A percentile compares a stretch with the other conserved stretches of the same genome.
These are phyloP conservation scores for Apeltes quadracus DNA, from an alignment of 2,113 vertebrate species.

Conservation along the genomic window DNA sequence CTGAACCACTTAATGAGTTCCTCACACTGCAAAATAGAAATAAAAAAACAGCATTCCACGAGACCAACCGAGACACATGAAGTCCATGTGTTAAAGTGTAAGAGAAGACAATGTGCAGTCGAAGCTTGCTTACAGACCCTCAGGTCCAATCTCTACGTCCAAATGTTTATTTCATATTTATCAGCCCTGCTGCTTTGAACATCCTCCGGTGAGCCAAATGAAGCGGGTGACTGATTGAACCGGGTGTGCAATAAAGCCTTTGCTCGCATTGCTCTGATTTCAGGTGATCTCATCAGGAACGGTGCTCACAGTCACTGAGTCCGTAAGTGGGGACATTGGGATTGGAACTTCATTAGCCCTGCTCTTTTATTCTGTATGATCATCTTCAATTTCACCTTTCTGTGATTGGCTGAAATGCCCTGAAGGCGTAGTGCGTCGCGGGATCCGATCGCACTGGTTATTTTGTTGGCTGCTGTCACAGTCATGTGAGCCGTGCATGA, in stretches of 20 bases:
- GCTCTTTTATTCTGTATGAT: constrained; percentile 16
- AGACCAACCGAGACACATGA: neutral
- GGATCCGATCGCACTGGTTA: constrained; percentile 13
- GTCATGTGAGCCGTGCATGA: neutral
- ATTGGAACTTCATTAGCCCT: neutral
- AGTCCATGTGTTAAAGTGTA: constrained; percentile 12
- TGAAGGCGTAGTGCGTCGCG: neutral
- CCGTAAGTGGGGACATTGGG: neutral
- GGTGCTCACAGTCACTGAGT: too few relatives aligned
- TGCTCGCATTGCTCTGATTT: too few relatives aligned
- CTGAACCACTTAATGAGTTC: constrained; percentile 41
- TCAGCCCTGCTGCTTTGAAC: neutral
- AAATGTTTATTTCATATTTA: neutral
- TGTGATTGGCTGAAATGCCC: constrained; percentile 36
- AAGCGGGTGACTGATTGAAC: too few relatives aligned
- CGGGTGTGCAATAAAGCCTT: too few relatives aligned
- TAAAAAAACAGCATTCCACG: constrained; percentile 35
- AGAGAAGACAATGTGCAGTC: neutral
- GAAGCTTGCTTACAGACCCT: constrained; percentile 33
- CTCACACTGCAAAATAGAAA: constrained; percentile 47
- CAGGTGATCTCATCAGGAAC: too few relatives aligned
- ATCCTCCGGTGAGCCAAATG: neutral
- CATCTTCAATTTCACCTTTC: constrained; percentile 30
- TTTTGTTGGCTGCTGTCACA: neutral
- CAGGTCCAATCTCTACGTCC: neutral